These are phyloP conservation scores for Callaeas wilsoni DNA, from an alignment of 2,113 vertebrate species.

Conservation along the genomic window DNA sequence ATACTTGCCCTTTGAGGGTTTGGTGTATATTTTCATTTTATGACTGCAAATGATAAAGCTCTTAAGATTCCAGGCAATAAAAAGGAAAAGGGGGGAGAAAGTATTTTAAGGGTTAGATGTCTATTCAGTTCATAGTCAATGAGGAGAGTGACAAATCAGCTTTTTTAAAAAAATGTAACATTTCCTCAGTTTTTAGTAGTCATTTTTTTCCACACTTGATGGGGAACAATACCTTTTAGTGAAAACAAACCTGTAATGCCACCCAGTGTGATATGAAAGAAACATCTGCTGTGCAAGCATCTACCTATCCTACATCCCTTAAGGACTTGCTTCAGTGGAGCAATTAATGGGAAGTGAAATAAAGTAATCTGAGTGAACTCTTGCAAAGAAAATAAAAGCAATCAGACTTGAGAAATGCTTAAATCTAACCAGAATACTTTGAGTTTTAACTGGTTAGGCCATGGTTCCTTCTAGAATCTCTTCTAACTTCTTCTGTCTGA, in stretches of 20 bases:
- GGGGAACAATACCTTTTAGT: neutral
- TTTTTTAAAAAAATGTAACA: slow-evolving; percentile 38
- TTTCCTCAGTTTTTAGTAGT: slow-evolving; percentile 35
- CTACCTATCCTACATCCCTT: neutral
- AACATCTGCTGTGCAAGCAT: neutral
- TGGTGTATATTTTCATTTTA: slow-evolving; percentile 87
- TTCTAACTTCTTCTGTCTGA: neutral
- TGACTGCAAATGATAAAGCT: slow-evolving; percentile 85
- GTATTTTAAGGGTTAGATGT: slow-evolving; percentile 78
- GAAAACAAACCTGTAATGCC: slow-evolving; percentile 34
- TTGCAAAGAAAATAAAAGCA: neutral
- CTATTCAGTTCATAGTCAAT: slow-evolving; percentile 67
- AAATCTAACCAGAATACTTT: neutral
- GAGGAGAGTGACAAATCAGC: slow-evolving; percentile 70
- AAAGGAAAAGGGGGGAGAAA: slow-evolving; percentile 62
- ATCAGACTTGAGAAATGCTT: neutral
- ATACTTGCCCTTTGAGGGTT: slow-evolving; percentile 86
- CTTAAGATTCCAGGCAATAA: slow-evolving; percentile 83
- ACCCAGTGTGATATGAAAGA: neutral
- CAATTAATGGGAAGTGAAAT: neutral
- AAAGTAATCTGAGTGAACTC: neutral
- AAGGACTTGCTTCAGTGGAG: neutral
- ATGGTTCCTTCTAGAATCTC: neutral
- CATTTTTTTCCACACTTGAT: slow-evolving; percentile 21
- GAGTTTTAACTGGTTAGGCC: neutral